Evolutionary conservation across 2,888 invertebrate genomes (phyloP), one percentile per base, ranked within the genome.

Genomic region (Drosophila birchii): DNA sequence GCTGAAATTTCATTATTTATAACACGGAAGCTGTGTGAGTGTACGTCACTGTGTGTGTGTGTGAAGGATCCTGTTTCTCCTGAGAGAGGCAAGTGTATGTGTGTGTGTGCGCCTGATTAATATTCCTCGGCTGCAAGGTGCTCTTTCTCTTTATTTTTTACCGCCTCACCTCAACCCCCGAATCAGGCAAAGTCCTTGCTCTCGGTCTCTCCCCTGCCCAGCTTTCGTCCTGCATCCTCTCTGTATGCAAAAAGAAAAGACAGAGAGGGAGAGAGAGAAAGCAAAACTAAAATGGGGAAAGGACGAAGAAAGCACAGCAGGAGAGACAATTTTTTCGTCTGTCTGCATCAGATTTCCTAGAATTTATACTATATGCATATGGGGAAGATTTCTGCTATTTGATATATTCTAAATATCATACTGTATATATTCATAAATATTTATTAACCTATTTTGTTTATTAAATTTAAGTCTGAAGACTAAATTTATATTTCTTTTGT

Each of bases 1-100:
- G 80, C 57, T 74, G 59, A 85, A 89, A 79, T 79, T 83, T 81
- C 79, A 87, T 89, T 87, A 89, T 87, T 85, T 81, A 79, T 84
- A 61, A 69, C 70, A 82, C 74, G 85, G 86, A 89, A 86, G 78
- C 80, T 80, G 76, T 60, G 56, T 60, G 53, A 39, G 18, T 56
- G 36, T 39, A 49, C 23, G 43, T 26, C 26, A 7, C 29, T 29
- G 29, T 64, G 55, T 59, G 53, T 54, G 41, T 67, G 45, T 12
- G 44, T 12, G 34, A 41, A 43, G 60, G 61, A 47, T 41, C 26
- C 41, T 47, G 51, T 55, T 57, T 56, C 39, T 68, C 49, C 64
- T 55, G 58, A 47, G 66, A 43, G 68, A 53, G 55, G 68, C 79
- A 75, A 64, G 80, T 80, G 66, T 66, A 60, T 70, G 55, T 38